Evolutionary conservation across 2,113 vertebrate genomes (phyloP).

Genomic region (Macrotus californicus): DNA sequence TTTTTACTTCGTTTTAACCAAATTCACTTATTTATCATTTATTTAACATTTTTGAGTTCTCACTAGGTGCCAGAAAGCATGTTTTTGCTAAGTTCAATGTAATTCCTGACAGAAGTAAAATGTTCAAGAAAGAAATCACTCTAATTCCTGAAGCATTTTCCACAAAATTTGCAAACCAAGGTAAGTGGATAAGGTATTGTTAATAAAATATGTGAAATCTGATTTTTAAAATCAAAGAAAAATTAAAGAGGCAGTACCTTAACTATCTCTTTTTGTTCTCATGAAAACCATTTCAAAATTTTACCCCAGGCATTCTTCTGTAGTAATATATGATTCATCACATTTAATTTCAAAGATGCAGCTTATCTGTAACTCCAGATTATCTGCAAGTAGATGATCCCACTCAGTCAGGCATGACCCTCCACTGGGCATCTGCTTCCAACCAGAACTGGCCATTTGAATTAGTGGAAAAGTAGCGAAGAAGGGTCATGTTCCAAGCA

Average conservation of each 20-base stretch:
- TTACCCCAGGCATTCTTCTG: not conserved
- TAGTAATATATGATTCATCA: not conserved
- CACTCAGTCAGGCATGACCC: not conserved
- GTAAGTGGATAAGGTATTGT: conserved; percentile 63
- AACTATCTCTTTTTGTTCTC: conserved; percentile 22
- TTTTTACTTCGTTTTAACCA: conserved; percentile 29
- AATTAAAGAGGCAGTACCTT: conserved; percentile 60
- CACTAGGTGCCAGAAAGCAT: not conserved
- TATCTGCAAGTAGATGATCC: not conserved
- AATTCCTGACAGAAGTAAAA: conserved; percentile 27
- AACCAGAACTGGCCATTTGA: not conserved
- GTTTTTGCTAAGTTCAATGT: conserved; percentile 3
- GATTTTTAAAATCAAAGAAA: conserved; percentile 56
- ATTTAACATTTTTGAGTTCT: not conserved
- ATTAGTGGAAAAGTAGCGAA: not conserved
- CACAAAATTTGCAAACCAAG: conserved; percentile 60
- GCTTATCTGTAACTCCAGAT: not conserved
- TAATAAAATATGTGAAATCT: conserved; percentile 72
- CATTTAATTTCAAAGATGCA: not conserved
- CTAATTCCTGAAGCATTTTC: conserved; percentile 67
- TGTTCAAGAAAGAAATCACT: conserved; percentile 61
- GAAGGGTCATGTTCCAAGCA: not conserved
- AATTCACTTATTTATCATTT: conserved; percentile 3
- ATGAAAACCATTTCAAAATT: conserved; percentile 61
- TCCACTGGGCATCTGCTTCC: not conserved